These are phyloP conservation scores for Eospalax fontanierii DNA, from an alignment of 2,797 vertebrate species.

Conservation along the genomic window DNA sequence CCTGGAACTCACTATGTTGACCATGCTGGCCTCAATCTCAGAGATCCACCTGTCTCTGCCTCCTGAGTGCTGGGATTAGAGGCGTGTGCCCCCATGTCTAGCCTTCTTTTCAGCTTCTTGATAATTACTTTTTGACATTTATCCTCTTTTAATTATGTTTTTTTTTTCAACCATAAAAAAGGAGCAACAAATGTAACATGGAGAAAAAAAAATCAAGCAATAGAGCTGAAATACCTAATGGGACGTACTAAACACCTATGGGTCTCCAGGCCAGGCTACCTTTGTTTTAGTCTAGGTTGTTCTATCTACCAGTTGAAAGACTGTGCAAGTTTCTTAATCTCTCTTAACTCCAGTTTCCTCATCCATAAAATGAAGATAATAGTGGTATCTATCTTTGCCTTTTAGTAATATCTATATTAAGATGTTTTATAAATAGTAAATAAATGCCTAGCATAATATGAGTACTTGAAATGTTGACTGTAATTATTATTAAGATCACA, in stretches of 20 bases:
- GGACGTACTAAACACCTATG: background rate
- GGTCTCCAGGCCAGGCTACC: background rate
- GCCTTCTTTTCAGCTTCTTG: conserved; percentile 49
- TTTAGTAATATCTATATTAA: background rate
- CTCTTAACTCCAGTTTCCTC: conserved; percentile 29
- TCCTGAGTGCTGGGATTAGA: no score
- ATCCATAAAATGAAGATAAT: conserved; percentile 35
- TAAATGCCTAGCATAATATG: conserved; percentile 12
- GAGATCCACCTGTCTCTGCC: no score
- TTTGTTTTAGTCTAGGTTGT: conserved; percentile 12
- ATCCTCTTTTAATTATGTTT: conserved; percentile 46
- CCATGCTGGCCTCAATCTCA: no score
- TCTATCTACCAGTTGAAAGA: background rate
- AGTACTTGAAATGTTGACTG: conserved; percentile 42
- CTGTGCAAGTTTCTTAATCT: conserved; percentile 10
- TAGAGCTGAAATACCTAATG: background rate
- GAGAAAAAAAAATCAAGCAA: conserved; percentile 54
- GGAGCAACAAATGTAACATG: background rate
- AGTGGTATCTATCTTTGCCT: background rate
- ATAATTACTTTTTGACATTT: conserved; percentile 47
- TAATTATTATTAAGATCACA: conserved; percentile 61
- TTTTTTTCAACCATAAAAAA: conserved; percentile 51
- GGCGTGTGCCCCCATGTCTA: no score
- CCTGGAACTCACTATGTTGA: no score
- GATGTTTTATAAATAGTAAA: conserved; percentile 44